phyloP scores from a whole-genome alignment of 2,113 vertebrate species.

The Odobenus rosmarus region DNA sequence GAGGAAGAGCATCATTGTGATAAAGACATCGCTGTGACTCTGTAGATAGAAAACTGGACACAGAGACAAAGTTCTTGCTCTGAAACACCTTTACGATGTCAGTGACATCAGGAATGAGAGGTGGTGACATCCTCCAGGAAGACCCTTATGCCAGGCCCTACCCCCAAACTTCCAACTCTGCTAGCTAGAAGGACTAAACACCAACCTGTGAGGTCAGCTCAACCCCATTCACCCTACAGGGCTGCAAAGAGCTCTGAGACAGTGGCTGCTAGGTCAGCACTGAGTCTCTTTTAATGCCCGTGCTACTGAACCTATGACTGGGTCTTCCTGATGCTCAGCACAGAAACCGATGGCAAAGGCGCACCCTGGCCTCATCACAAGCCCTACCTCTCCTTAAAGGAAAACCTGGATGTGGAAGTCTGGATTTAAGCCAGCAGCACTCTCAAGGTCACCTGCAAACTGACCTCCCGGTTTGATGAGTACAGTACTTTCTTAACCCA shows the following conservation, averaged over 20 bases:
- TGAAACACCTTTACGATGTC: neutral
- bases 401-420: neutral
- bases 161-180: neutral
- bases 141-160: neutral
- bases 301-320: neutral
- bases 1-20: neutral
- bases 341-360: neutral
- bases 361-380: neutral
- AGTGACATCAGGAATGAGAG: slow-evolving; percentile 21
- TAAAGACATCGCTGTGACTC: neutral
- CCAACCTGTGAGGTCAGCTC: neutral
- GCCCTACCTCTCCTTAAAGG: neutral
- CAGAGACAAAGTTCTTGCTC: neutral
- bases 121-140: neutral
- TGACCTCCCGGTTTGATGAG: neutral
- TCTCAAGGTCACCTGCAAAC: neutral
- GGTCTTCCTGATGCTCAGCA: neutral
- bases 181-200: neutral
- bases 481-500: slow-evolving; percentile 16
- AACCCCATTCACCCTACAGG: neutral
- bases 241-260: neutral
- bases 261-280: neutral
- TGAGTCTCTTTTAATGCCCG: neutral
- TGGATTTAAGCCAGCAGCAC: neutral
- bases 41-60: neutral